Percentiles rank a stretch among this genome's conserved stretches.
These are phyloP conservation scores for Didymodactylos carnosus DNA, from an alignment of 2,888 invertebrate species.

Conservation along the genomic window DNA sequence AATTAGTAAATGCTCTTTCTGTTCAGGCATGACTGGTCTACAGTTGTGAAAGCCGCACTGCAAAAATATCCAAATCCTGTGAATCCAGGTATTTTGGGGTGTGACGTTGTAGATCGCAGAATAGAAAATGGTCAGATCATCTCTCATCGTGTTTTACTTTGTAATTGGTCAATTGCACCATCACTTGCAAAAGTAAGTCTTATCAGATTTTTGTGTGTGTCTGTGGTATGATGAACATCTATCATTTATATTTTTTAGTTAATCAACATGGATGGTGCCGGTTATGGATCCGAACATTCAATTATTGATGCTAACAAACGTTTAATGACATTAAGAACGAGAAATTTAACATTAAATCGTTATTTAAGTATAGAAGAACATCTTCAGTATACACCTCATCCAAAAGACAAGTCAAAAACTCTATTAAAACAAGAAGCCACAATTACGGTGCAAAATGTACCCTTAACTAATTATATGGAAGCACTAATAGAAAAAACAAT, in stretches of 20 bases:
- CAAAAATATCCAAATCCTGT: slow-evolving; percentile 96
- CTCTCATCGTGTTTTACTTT: slow-evolving; percentile 77
- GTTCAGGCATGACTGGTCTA: slow-evolving; percentile 88
- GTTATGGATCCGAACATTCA: slow-evolving; percentile 83
- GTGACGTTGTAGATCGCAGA: slow-evolving; percentile 77
- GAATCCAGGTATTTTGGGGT: slow-evolving; percentile 82
- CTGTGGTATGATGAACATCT: no score
- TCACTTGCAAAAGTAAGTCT: slow-evolving; percentile 87
- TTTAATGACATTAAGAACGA: slow-evolving; percentile 68
- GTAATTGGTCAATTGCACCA: slow-evolving; percentile 77
- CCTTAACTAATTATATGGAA: slow-evolving; percentile 39
- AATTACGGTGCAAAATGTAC: slow-evolving; percentile 75
- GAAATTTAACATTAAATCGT: slow-evolving; percentile 75
- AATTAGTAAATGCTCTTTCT: no score
- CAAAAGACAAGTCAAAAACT: slow-evolving; percentile 43
- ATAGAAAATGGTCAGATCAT: slow-evolving; percentile 57
- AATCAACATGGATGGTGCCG: slow-evolving; percentile 51
- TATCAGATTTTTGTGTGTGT: no score
- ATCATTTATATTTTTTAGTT: no score
- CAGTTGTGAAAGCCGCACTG: slow-evolving; percentile 89
- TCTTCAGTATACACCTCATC: slow-evolving; percentile 68
- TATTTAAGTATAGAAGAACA: slow-evolving; percentile 84
- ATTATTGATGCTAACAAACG: slow-evolving; percentile 63
- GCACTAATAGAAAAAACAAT: slow-evolving; percentile 4
- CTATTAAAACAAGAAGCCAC: slow-evolving; percentile 77